Evolutionary conservation across 2,888 invertebrate species (phyloP).

Genomic region (Ophioninae sp.): DNA sequence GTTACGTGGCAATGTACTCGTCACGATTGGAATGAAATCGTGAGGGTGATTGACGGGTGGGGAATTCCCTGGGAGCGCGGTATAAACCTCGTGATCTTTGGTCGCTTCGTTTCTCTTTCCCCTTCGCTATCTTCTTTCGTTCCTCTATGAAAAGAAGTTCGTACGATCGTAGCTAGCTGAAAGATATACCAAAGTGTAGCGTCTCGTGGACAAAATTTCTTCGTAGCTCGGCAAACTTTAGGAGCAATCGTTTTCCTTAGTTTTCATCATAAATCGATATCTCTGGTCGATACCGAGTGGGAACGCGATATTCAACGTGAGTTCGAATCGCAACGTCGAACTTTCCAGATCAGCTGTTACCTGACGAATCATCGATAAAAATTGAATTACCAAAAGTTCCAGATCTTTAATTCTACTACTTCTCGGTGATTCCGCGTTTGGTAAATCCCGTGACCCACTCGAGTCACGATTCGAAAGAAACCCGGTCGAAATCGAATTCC

Average conservation of each 20-base stretch:
- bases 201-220: neutral
- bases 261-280: slow-evolving; percentile 1
- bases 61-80: slow-evolving; percentile 35
- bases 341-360: neutral
- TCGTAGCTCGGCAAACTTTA: neutral
- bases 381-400: neutral
- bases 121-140: neutral
- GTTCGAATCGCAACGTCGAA: neutral
- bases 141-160: neutral
- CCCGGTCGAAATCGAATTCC: neutral
- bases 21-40: slow-evolving; percentile 34
- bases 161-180: neutral
- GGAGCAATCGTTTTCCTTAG: neutral
- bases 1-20: neutral
- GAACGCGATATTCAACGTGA: neutral
- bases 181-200: neutral
- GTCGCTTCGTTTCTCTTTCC: slow-evolving; percentile 15
- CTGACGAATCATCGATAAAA: neutral
- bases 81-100: slow-evolving; percentile 37
- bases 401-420: neutral
- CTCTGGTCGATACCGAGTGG: neutral
- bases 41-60: slow-evolving; percentile 46
- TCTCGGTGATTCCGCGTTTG: neutral
- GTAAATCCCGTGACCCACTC: neutral
- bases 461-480: neutral